Evolutionary conservation across 1,140 invertebrate genomes (phyloP).

Genomic region (Macrobrachium nipponense): DNA sequence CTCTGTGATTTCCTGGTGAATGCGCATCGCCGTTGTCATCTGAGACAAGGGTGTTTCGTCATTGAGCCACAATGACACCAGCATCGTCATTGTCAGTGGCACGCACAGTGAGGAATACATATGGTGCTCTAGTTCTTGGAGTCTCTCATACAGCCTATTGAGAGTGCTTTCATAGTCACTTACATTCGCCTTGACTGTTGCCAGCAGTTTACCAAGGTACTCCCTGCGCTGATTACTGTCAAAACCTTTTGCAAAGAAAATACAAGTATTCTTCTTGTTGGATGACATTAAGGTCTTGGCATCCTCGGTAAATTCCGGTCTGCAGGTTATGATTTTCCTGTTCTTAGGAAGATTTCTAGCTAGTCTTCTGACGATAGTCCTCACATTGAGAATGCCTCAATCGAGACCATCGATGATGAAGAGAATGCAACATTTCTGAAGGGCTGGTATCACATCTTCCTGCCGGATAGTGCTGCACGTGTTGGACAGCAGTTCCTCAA

Average conservation of each 20-base stretch:
- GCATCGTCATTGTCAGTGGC: slow-evolving; percentile 3
- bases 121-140: background rate
- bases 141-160: no score
- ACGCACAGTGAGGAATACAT: background rate
- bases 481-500: background rate
- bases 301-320: slow-evolving; percentile 1
- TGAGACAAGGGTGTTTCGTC: background rate
- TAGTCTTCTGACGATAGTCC: background rate
- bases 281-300: background rate
- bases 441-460: slow-evolving; percentile 7
- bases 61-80: background rate
- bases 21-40: background rate
- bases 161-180: background rate
- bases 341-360: background rate
- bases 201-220: background rate
- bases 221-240: background rate
- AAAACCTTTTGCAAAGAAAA: slow-evolving; percentile 8
- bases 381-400: background rate
- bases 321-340: background rate
- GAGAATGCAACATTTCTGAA: background rate
- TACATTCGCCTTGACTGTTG: background rate
- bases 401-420: slow-evolving; percentile 15
- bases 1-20: background rate
- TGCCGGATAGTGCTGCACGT: background rate
- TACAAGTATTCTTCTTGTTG: background rate